Conservation (phyloP, 2,888 invertebrate species). For the Didymodactylos carnosus region DNA sequence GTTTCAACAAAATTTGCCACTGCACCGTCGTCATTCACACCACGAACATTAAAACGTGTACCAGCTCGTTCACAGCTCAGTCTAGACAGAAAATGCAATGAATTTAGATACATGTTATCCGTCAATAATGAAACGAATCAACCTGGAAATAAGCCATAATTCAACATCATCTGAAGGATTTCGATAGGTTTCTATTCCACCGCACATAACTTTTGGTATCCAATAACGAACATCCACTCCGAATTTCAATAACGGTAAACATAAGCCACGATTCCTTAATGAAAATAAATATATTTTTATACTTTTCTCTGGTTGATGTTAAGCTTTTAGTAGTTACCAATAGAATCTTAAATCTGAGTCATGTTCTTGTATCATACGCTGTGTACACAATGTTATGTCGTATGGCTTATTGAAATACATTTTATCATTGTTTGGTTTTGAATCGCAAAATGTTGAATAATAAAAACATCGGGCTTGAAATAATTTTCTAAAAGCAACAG, state of each 20-base stretch:
- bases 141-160: neutral
- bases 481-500: neutral
- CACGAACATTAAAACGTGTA: constrained; percentile 87
- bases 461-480: neutral
- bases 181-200: constrained; percentile 4
- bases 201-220: constrained; percentile 8
- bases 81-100: neutral
- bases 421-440: neutral
- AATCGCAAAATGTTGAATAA: neutral
- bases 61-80: constrained; percentile 93
- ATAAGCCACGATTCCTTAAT: constrained; percentile 7
- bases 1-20: constrained; percentile 99
- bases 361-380: neutral
- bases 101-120: too few relatives aligned
- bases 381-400: neutral
- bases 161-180: neutral
- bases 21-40: constrained; percentile 95
- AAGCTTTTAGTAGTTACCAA: neutral
- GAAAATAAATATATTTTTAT: neutral
- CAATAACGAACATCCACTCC: constrained; percentile 6
- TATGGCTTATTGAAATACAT: neutral
- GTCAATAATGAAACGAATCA: neutral
- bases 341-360: neutral
- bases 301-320: neutral
- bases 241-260: constrained; percentile 2